Conservation (phyloP, 2,888 invertebrate genomes). For the Phortica okadai region DNA sequence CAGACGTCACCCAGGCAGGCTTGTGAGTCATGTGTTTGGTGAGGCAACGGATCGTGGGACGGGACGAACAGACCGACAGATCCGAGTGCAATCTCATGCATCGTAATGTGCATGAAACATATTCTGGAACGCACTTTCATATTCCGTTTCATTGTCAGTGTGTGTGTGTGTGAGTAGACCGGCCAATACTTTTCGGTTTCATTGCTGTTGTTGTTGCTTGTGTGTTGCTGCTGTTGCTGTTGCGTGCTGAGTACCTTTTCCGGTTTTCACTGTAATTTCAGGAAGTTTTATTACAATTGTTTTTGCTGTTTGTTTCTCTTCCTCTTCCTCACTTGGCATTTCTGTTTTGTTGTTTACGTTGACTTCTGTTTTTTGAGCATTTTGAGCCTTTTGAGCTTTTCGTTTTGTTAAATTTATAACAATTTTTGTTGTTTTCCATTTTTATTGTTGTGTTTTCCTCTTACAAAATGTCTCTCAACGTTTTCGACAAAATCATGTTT, state of each 20-base stretch:
- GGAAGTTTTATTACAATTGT: slow-evolving; percentile 40
- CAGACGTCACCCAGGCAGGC: background rate
- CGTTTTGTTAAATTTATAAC: background rate
- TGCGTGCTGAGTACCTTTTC: slow-evolving; percentile 35
- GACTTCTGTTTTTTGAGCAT: slow-evolving; percentile 14
- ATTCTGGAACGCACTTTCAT: slow-evolving; percentile 1
- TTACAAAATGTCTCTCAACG: background rate
- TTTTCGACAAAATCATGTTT: background rate
- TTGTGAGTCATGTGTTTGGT: background rate
- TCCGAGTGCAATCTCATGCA: background rate
- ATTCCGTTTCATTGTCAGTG: slow-evolving; percentile 17
- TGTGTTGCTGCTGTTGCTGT: slow-evolving; percentile 3
- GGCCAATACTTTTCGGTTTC: no score
- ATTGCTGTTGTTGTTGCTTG: background rate
- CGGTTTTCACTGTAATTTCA: slow-evolving; percentile 42
- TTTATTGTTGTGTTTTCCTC: background rate
- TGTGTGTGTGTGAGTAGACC: slow-evolving; percentile 14
- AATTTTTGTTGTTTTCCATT: background rate
- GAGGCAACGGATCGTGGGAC: no score
- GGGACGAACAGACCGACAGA: background rate
- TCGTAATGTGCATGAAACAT: background rate
- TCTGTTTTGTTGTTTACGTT: background rate
- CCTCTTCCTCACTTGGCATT: background rate
- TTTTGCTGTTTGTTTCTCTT: slow-evolving; percentile 9
- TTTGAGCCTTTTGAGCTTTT: background rate